Base-by-base conservation (phyloP, 1,140 invertebrate genomes). In the Antheraea mylitta region DNA sequence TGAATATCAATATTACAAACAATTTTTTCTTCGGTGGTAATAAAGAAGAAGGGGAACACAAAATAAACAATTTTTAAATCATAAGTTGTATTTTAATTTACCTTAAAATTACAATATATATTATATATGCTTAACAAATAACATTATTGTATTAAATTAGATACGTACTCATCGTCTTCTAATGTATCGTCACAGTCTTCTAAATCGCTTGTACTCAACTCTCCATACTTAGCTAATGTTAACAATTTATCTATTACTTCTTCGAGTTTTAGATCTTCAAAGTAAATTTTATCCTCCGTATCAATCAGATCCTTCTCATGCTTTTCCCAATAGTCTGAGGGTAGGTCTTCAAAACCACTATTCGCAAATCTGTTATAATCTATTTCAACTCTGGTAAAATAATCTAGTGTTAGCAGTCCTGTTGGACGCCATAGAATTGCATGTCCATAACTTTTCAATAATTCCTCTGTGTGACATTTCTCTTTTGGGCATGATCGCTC, bases 221-320 rank as follows among this genome's bases (percentile, higher is more conserved):
- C 22, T 36, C 61, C 61, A 63, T 63, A 63, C n/a, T 63, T 63
- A 1, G 19, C 30, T 37, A 63, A 36, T 3, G 61, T 63, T 36
- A 63, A 16, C 13, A 63, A n/a, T 37, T 63, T 63, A 18, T 63
- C 61, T 8, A 37, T 6, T 4, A 65, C 0, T 11, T 58, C 18
- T 11, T 69, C 68, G 0, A 69, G 18, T 65, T 64, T 65, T 8
- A 45, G 45, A 45, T 69, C 68, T 16, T 69, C 68, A 0, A 36
- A 9, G 48, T 60, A 69, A 13, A 69, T 69, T 9, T 11, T n/a
- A 37, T 60, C 18, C 7, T 69, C 68, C 7, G 3, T 18, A 13
- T n/a, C 36, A 13, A 53, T 64, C 36, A 69, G 16, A 18, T 19
- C 59, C 7, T 63, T 36, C 30, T 63, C 61, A n/a, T 37, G 3